phyloP scores from a whole-genome alignment of 2,113 vertebrate genomes.

The Arothron firmamentum region DNA sequence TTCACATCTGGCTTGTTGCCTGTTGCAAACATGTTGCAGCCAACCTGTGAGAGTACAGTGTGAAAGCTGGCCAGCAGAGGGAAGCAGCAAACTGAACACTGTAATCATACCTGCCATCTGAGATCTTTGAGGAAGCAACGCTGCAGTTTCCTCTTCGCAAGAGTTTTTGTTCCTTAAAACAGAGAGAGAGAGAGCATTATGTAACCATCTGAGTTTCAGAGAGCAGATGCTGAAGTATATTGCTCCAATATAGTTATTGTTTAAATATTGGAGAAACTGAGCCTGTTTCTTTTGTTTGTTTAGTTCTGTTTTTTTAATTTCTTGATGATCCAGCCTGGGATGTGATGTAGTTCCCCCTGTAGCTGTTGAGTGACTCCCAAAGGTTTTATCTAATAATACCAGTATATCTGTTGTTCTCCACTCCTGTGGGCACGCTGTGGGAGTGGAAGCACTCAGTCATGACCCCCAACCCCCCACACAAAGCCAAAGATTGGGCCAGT shows the following conservation, averaged over 20 bases:
- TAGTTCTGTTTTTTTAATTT: not conserved
- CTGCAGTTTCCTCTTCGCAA: slow-evolving; percentile 35
- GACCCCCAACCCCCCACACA: slow-evolving; percentile 65
- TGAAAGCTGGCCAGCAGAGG: slow-evolving; percentile 66
- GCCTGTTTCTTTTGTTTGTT: not conserved
- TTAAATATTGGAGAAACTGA: not conserved
- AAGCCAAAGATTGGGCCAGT: slow-evolving; percentile 51
- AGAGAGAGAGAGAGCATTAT: slow-evolving; percentile 6
- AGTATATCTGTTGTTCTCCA: slow-evolving; percentile 23
- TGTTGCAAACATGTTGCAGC: too few relatives aligned
- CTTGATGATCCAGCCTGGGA: not conserved
- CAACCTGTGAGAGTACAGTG: slow-evolving; percentile 23
- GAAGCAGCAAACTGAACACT: slow-evolving; percentile 59
- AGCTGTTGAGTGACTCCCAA: slow-evolving; percentile 3
- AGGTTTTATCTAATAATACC: slow-evolving; percentile 3
- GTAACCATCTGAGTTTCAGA: slow-evolving; percentile 9
- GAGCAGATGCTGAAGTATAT: not conserved
- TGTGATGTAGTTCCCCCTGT: not conserved
- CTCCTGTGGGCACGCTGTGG: slow-evolving; percentile 28
- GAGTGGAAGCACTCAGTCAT: slow-evolving; percentile 53
- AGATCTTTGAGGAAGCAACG: slow-evolving; percentile 38
- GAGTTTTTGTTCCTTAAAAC: slow-evolving; percentile 24
- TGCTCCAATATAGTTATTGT: not conserved
- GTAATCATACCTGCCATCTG: slow-evolving; percentile 25
- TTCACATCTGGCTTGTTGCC: not conserved